Conservation (phyloP, 2,888 invertebrate species). For the Chydorus sphaericus region DNA sequence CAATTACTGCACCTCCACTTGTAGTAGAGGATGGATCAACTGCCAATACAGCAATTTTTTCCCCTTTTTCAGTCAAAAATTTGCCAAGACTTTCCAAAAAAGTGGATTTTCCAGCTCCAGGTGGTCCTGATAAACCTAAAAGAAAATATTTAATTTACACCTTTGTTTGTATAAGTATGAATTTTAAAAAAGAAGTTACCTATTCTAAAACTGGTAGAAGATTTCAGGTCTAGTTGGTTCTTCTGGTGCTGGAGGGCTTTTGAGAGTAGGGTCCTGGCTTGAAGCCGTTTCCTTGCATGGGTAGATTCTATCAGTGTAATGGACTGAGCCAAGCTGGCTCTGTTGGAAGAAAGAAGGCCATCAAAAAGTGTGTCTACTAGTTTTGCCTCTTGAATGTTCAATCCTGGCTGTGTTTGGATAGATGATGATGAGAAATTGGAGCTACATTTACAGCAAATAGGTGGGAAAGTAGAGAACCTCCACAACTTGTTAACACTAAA, state of each 20-base stretch:
- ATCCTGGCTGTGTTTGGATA: not conserved
- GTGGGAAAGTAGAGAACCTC: too few species aligned
- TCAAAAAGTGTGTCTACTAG: not conserved
- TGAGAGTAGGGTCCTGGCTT: constrained; percentile 7
- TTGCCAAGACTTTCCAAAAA: constrained; percentile 42
- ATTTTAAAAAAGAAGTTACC: not conserved
- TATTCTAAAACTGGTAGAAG: not conserved
- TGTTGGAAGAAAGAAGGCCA: not conserved
- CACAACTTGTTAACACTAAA: too few species aligned
- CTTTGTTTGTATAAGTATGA: not conserved
- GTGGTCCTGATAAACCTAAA: constrained; percentile 37
- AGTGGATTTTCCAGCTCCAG: constrained; percentile 45
- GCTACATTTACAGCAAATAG: too few species aligned
- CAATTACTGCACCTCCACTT: constrained; percentile 32
- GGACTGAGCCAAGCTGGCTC: constrained; percentile 11
- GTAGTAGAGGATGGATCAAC: constrained; percentile 42
- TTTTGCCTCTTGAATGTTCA: not conserved
- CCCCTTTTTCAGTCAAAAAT: constrained; percentile 31
- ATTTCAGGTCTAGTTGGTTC: not conserved
- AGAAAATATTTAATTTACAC: constrained; percentile 12
- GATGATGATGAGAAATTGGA: too few species aligned
- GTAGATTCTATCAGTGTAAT: constrained; percentile 15
- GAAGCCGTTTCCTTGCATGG: constrained; percentile 11
- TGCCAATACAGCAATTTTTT: constrained; percentile 39
- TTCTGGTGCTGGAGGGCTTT: constrained; percentile 6